Evolutionary conservation across 2,113 vertebrate genomes (phyloP).

Genomic region (Oryzias woworae): DNA sequence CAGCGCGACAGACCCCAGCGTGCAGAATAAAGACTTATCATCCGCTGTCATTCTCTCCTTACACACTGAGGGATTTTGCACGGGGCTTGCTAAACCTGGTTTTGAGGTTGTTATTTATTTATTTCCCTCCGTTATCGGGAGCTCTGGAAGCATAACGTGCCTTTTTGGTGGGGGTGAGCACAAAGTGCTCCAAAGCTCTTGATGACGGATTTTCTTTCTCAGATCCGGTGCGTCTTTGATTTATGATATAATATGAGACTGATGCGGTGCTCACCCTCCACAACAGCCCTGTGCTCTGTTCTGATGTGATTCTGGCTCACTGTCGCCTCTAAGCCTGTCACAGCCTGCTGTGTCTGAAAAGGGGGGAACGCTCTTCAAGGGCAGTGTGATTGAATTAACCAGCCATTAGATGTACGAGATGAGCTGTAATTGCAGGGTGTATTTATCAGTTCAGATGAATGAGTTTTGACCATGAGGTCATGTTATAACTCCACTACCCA

Average conservation of each 20-base stretch:
- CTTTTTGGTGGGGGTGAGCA: conserved; percentile 59
- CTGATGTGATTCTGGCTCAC: conserved; percentile 50
- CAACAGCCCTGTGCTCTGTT: conserved; percentile 26
- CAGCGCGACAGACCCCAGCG: conserved; percentile 53
- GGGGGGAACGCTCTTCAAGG: conserved; percentile 54
- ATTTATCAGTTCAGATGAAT: conserved; percentile 63
- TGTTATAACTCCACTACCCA: conserved; percentile 11
- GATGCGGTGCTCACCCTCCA: conserved; percentile 41
- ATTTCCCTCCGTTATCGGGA: conserved; percentile 59
- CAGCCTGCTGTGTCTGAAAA: conserved; percentile 34
- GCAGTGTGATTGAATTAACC: conserved; percentile 63
- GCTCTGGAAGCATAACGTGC: conserved; percentile 36
- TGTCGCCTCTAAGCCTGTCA: conserved; percentile 35
- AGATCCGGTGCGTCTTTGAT: conserved; percentile 58
- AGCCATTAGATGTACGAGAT: conserved; percentile 64
- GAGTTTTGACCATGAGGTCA: conserved; percentile 52
- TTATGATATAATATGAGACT: conserved; percentile 51
- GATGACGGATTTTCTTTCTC: conserved; percentile 60
- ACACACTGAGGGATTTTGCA: conserved; percentile 55
- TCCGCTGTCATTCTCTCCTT: conserved; percentile 52
- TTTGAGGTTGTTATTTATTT: conserved; percentile 62
- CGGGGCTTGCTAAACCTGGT: conserved; percentile 46
- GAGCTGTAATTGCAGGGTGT: conserved; percentile 58
- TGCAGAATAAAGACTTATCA: conserved; percentile 64
- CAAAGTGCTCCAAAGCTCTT: conserved; percentile 47